Evolutionary conservation across 2,113 vertebrate species (phyloP).

Genomic region (Amblyopsis rosae): DNA sequence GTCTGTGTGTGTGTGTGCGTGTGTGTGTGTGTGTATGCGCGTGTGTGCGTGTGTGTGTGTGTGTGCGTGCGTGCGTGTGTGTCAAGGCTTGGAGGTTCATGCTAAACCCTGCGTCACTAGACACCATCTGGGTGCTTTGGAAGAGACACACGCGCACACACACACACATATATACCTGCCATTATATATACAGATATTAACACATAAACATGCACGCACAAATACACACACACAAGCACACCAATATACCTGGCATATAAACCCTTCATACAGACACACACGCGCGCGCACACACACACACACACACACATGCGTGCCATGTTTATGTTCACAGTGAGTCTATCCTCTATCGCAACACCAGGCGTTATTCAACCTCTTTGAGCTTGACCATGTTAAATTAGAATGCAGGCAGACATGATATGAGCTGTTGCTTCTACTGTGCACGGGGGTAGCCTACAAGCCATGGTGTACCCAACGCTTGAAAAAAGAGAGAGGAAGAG

Average conservation of each 20-base stretch:
- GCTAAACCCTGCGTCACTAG: conserved; percentile 33
- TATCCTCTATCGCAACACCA: conserved; percentile 32
- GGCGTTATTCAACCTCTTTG: conserved; percentile 47
- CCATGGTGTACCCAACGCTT: background rate
- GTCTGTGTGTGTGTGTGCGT: conserved; percentile 1
- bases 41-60: conserved; percentile 33
- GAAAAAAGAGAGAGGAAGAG: no score
- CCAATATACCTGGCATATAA: background rate
- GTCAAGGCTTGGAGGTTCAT: conserved; percentile 37
- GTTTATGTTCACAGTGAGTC: conserved; percentile 7
- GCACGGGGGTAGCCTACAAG: background rate
- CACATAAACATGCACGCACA: background rate
- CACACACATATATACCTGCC: background rate
- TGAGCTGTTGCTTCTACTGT: background rate
- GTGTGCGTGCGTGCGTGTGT: conserved; percentile 9
- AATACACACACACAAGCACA: background rate
- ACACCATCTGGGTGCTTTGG: conserved; percentile 48
- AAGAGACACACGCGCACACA: conserved; percentile 13
- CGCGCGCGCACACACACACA: background rate
- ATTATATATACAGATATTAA: background rate
- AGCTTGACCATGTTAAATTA: conserved; percentile 27
- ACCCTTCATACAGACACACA: no score
- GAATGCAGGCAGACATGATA: background rate
- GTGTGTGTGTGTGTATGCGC: conserved; percentile 10
- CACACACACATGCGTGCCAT: no score